Evolutionary conservation across 35 echinoderm and acorn worm species (phyloP).

Genomic region (Holothuria glaberrima): DNA sequence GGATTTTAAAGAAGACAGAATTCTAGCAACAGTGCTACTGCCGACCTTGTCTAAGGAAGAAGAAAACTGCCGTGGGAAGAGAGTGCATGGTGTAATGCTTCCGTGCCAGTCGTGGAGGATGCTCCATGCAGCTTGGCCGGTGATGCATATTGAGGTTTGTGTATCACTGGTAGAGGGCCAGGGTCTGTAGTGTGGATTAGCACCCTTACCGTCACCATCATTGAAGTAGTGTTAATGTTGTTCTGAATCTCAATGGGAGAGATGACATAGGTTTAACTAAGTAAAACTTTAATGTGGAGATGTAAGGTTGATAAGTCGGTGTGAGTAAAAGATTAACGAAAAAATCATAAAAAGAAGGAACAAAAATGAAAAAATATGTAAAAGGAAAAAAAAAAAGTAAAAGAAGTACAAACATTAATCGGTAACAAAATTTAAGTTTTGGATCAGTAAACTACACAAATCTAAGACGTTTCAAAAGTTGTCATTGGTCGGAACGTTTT

Average conservation of each 20-base stretch:
- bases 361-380: neutral
- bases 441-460: neutral
- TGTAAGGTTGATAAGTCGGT: neutral
- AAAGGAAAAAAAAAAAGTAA: conserved; percentile 6
- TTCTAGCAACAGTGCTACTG: no score
- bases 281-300: neutral
- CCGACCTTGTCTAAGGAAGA: no score
- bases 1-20: no score
- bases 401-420: neutral
- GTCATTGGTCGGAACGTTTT: neutral
- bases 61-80: no score
- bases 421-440: neutral
- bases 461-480: neutral
- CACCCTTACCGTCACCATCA: neutral
- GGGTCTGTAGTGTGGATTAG: no score
- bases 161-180: no score
- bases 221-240: neutral
- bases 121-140: no score
- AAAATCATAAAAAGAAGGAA: neutral
- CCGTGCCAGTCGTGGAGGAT: no score
- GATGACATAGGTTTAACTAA: neutral
- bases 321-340: neutral
- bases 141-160: no score
- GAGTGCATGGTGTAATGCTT: no score
- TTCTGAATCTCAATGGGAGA: neutral